Percentiles rank a stretch among this genome's conserved stretches.
Conservation (phyloP, 2,888 invertebrate species). For the Cephus spinipes region DNA sequence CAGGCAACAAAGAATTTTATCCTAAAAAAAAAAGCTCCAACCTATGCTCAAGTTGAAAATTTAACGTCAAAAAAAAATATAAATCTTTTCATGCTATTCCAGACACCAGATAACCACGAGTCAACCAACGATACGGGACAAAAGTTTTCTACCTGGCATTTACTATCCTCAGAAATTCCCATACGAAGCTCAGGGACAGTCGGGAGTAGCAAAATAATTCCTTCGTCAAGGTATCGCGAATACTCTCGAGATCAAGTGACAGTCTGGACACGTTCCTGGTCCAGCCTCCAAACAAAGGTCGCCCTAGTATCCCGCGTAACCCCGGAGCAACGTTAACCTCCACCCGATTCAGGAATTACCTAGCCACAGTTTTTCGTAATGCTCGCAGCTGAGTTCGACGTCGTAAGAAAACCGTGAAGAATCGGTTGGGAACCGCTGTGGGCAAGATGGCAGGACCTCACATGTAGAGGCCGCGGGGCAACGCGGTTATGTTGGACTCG, state of each 20-base stretch:
- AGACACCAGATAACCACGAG: not conserved
- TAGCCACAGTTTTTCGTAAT: too few species aligned
- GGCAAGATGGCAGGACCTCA: constrained; percentile 46
- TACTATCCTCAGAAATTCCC: not conserved
- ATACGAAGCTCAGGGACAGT: not conserved
- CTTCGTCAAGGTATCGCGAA: not conserved
- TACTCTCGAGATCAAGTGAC: not conserved
- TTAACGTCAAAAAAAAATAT: rapidly evolving
- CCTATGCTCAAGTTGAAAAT: not conserved
- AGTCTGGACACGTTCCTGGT: not conserved
- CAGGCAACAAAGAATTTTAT: not conserved
- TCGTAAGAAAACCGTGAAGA: not conserved
- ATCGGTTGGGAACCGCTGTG: constrained; percentile 3
- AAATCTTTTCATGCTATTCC: not conserved
- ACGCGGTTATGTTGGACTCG: constrained; percentile 39
- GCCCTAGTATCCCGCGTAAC: not conserved
- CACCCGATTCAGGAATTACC: rapidly evolving
- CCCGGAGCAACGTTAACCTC: not conserved
- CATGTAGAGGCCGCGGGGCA: constrained; percentile 56
- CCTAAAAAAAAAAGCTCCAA: not conserved
- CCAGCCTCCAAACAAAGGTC: not conserved
- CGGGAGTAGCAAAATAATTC: not conserved
- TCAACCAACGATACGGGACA: not conserved
- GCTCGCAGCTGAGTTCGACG: not conserved
- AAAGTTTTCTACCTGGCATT: not conserved